Conservation (phyloP, 2,113 vertebrate species). For the Patagioenas fasciata region DNA sequence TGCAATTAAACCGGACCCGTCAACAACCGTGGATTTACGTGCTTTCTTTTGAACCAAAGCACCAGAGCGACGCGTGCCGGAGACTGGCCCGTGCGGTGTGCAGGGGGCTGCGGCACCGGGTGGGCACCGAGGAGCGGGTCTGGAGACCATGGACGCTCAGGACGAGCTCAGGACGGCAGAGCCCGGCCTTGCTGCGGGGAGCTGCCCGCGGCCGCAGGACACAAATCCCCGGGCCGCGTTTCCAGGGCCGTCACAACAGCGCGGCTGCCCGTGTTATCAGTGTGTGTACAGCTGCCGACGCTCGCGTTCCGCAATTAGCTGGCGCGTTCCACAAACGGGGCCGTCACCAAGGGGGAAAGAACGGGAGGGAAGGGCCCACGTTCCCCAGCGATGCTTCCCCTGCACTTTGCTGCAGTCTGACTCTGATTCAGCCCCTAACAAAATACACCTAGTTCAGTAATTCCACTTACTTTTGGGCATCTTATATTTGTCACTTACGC, state of each 20-base stretch:
- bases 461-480: conserved; percentile 59
- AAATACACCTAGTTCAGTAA: conserved; percentile 72
- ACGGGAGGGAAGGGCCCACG: conserved; percentile 20
- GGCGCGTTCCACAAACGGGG: conserved; percentile 68
- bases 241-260: conserved; percentile 32
- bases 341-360: conserved; percentile 48
- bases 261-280: conserved; percentile 31
- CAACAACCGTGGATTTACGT: background rate
- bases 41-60: background rate
- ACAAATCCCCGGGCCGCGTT: conserved; percentile 45
- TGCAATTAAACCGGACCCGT: background rate
- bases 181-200: no score
- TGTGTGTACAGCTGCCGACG: conserved; percentile 67
- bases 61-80: fast-evolving
- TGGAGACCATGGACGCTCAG: background rate
- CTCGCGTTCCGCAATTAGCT: conserved; percentile 79
- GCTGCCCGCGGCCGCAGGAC: conserved; percentile 53
- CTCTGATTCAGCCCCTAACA: conserved; percentile 50
- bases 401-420: background rate
- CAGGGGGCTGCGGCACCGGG: background rate
- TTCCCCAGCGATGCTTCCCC: conserved; percentile 4
- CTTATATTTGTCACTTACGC: conserved; percentile 65
- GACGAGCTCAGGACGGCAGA: no score
- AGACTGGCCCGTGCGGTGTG: fast-evolving
- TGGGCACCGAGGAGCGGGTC: no score